Evolutionary conservation across 2,888 invertebrate species (phyloP).

Genomic region (Mycogona germanica): DNA sequence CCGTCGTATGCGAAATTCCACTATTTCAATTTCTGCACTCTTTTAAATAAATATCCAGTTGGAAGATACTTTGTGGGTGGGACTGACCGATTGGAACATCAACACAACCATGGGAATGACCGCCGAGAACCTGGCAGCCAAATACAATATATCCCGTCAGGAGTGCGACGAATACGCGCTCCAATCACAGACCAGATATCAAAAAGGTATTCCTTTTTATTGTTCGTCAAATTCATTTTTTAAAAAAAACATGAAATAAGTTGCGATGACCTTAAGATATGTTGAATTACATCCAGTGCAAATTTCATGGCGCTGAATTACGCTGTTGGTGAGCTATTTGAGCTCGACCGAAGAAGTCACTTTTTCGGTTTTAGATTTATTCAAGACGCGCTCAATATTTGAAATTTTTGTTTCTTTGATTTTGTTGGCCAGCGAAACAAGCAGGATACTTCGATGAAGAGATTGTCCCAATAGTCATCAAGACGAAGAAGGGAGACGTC

Average conservation of each 20-base stretch:
- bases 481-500: constrained; percentile 63
- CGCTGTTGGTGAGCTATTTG: too few species aligned
- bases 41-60: constrained; percentile 35
- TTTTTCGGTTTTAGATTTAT: too few species aligned
- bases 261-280: too few species aligned
- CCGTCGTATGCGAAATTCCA: not conserved
- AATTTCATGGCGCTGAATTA: not conserved
- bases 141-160: constrained; percentile 64
- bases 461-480: constrained; percentile 70
- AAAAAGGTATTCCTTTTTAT: constrained; percentile 48
- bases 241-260: constrained; percentile 6
- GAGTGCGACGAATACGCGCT: constrained; percentile 77
- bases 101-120: constrained; percentile 92
- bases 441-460: constrained; percentile 82
- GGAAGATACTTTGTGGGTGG: constrained; percentile 83
- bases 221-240: not conserved
- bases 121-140: constrained; percentile 81
- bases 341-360: too few species aligned
- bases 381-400: too few species aligned
- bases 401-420: too few species aligned
- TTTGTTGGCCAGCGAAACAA: constrained; percentile 76
- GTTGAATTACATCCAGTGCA: constrained; percentile 24
- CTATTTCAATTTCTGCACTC: not conserved
- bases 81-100: constrained; percentile 75
- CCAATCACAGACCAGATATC: constrained; percentile 77